Base-by-base conservation (phyloP, 53 echinoderm and acorn worm species). In the Astropecten irregularis region DNA sequence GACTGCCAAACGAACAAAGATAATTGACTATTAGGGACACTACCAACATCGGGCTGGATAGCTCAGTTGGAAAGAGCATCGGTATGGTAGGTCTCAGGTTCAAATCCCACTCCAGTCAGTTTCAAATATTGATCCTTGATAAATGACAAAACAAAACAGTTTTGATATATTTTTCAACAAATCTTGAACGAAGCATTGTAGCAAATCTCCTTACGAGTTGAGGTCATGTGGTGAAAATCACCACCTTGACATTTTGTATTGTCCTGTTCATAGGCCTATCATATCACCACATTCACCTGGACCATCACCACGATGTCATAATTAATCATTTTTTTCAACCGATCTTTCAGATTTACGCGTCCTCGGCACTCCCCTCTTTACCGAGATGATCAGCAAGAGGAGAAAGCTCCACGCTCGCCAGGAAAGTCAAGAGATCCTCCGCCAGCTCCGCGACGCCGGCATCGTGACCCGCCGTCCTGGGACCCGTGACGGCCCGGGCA, bases 401-500 rank as follows among this genome's bases (percentile, higher is more conserved):
- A 69, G 16, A 10, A 52, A 33, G 35, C 54, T 72, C 38, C 72
- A 50, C 21, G 35, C 51, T 11, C 72, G 72, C 11, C 53, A 72
- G 37, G 53, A 72, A n/a, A n/a, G n/a, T n/a, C n/a, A n/a, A n/a
- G n/a, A n/a, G n/a, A n/a, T n/a, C n/a, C n/a, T n/a, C n/a, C n/a
- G n/a, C n/a, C n/a, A n/a, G n/a, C n/a, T n/a, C n/a, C n/a, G n/a
- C n/a, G n/a, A n/a, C n/a, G n/a, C n/a, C n/a, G n/a, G n/a, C n/a
- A n/a, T n/a, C n/a, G n/a, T n/a, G n/a, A n/a, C n/a, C n/a, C n/a
- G n/a, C n/a, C 76, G 76, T 31, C 76, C 76, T 0, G 56, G 57
- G 76, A 40, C 57, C 37, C 58, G 76, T 26, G 56, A 56, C 6
- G 76, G n/a, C n/a, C n/a, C n/a, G n/a, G n/a, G 76, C 26, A 58